Evolutionary conservation across 2,113 vertebrate genomes (phyloP), one percentile per base, ranked within the genome.

Genomic region (Sander vitreus): DNA sequence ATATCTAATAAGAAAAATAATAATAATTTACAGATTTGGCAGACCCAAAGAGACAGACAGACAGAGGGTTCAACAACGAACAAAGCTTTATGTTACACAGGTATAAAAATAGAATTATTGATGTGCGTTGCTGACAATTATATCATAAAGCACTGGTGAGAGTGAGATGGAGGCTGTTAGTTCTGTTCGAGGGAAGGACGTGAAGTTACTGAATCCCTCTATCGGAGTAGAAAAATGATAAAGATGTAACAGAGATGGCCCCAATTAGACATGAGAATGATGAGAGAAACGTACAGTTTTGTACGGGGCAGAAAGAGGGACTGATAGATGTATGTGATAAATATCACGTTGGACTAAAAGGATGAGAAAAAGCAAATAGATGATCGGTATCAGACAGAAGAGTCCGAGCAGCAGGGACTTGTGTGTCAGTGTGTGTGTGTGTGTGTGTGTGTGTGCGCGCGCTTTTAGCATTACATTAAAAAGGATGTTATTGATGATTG

Each of bases 71-170:
- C 23, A 19, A 5, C 53, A 68, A 48, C 57, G 58, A 16, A 47
- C 45, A 27, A 8, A 68, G 45, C 23, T 66, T n/a, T 21, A 65
- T 48, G 5, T 80, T 71, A 66, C 43, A 53, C 6, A 3, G 33
- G 15, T 48, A 19, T 21, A 75, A 21, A 62, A 72, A 79, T 60
- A 80, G 54, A 55, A 53, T 39, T 48, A 72, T 66, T 72, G 66
- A 83, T 60, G 58, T 74, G 43, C 0, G 2, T 55, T 15, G 50
- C 67, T 73, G 76, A 73, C 27, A 68, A 11, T 75, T 70, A 36
- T 53, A n/a, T 73, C 23, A 51, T 5, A 27, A 21, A 54, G 15
- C 48, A 10, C 9, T 76, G 43, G 12, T 23, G 14, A 72, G 25
- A 48, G 18, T 53, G 51, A 63, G 6, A 60, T 57, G n/a, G 47